A percentile compares a stretch with the other conserved stretches of the same genome.
phyloP scores from a whole-genome alignment of 2,888 invertebrate genomes.

The Sturmia bella region DNA sequence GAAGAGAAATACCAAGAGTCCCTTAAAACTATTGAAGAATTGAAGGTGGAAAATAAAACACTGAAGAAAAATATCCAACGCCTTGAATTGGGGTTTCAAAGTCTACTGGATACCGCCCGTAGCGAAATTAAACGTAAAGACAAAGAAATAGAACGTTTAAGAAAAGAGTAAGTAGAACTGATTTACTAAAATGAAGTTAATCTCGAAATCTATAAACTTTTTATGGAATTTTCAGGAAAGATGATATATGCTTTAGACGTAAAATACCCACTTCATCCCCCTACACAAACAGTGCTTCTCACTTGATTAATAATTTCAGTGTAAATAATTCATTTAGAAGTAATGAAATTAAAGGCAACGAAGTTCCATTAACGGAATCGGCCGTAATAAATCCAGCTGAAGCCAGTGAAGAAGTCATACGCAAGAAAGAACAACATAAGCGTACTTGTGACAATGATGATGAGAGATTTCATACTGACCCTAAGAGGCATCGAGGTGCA shows the following conservation, averaged over 20 bases:
- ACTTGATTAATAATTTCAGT: neutral
- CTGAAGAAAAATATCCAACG: conserved; percentile 75
- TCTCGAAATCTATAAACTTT: neutral
- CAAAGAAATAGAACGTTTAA: conserved; percentile 74
- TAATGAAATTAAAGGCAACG: neutral
- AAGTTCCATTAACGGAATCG: neutral
- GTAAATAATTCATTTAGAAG: conserved; percentile 22
- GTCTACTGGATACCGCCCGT: conserved; percentile 78
- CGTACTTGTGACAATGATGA: neutral
- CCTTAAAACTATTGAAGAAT: conserved; percentile 71
- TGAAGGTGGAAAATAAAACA: conserved; percentile 74
- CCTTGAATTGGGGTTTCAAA: conserved; percentile 78
- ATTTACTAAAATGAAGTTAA: too few species aligned
- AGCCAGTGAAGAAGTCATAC: neutral
- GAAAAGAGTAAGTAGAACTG: conserved; percentile 77
- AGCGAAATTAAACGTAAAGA: conserved; percentile 79
- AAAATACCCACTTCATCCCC: conserved; percentile 49
- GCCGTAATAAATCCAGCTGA: too few species aligned
- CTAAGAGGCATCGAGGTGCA: neutral
- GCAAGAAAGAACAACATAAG: neutral
- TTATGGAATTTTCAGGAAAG: conserved; percentile 73
- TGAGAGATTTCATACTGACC: neutral
- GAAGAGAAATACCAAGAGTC: conserved; percentile 74
- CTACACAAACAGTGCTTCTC: neutral
- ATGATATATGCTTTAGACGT: conserved; percentile 79